phyloP scores from a whole-genome alignment of 2,113 vertebrate genomes.

The Peromyscus polionotus region DNA sequence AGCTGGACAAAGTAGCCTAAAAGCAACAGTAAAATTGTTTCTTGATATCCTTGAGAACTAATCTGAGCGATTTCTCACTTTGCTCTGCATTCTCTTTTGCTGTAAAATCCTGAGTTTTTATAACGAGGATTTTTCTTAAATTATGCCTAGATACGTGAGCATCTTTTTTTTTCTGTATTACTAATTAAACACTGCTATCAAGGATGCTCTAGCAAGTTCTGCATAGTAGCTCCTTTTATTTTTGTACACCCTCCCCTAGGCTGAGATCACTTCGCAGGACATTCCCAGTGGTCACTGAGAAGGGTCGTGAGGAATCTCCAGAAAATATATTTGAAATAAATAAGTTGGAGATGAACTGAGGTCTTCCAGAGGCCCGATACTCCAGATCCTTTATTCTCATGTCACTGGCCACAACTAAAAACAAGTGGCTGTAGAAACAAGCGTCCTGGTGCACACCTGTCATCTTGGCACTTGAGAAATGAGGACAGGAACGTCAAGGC shows the following conservation, averaged over 20 bases:
- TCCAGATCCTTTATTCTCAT: not conserved
- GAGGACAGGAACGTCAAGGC: not conserved
- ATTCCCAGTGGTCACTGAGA: not conserved
- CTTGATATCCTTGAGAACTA: not conserved
- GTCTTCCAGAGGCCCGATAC: not conserved
- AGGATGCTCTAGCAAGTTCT: not conserved
- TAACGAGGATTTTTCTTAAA: not conserved
- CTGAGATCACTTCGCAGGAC: not conserved
- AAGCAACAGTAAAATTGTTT: not conserved
- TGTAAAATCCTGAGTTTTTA: not conserved
- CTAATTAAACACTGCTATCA: not conserved
- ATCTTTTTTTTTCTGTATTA: not conserved
- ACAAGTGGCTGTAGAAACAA: not conserved
- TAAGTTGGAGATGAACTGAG: not conserved
- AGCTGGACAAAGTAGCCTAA: not conserved
- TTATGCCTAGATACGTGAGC: not conserved
- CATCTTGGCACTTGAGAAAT: not conserved
- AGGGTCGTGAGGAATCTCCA: not conserved
- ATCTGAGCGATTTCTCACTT: not conserved
- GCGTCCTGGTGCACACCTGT: too few species aligned
- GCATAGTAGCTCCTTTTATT: not conserved
- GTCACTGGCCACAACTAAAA: not conserved
- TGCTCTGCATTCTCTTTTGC: conserved; percentile 2
- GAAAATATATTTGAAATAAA: not conserved
- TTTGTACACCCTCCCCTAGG: not conserved